Evolutionary conservation across 2,113 vertebrate species (phyloP), one percentile per base, ranked within the genome.

Genomic region (Gymnobelideus leadbeateri): DNA sequence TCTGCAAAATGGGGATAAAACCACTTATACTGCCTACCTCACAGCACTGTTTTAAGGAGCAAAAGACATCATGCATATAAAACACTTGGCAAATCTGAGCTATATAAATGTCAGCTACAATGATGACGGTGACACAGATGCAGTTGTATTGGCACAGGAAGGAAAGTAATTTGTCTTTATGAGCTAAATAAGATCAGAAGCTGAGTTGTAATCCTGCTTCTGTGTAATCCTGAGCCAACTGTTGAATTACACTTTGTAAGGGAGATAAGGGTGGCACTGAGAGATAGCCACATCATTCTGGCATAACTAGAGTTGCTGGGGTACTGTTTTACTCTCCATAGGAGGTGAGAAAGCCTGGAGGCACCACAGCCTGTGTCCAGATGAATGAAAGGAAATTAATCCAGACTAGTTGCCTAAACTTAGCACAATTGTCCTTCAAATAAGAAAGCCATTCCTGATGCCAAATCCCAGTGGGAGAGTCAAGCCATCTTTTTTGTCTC

Each of bases 351-450:
- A 53, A n/a, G 77, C 55, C 91, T 61, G 93, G 95, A 92, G 47
- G 25, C 94, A 94, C 94, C 92, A 54, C 0, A 49, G 21, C 8
- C 46, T 92, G 90, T 93, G 96, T 96, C 84, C 93, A 95, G 89
- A 93, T 93, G 46, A 96, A 97, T 84, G 68, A 19, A 43, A 23
- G n/a, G 16, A 43, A 84, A 94, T 93, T 93, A 97, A 19, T 95
- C 89, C 51, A 94, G 55, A n/a, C 94, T 96, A 96, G 97, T 96
- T 91, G n/a, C 93, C 51, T 95, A 55, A 19, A 53, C 50, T 37
- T 90, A 61, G n/a, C 89, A 50, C 55, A 89, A 26, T 43, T 53
- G 54, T 1, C 12, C 89, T 61, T 95, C 23, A 11, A 37, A 52
- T 84, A 90, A 95, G 84, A 96, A 94, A 93, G 37, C 57, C 51